Evolutionary conservation across 2,888 invertebrate genomes (phyloP), one percentile per base, ranked within the genome.

Genomic region (Hydraecia micacea): DNA sequence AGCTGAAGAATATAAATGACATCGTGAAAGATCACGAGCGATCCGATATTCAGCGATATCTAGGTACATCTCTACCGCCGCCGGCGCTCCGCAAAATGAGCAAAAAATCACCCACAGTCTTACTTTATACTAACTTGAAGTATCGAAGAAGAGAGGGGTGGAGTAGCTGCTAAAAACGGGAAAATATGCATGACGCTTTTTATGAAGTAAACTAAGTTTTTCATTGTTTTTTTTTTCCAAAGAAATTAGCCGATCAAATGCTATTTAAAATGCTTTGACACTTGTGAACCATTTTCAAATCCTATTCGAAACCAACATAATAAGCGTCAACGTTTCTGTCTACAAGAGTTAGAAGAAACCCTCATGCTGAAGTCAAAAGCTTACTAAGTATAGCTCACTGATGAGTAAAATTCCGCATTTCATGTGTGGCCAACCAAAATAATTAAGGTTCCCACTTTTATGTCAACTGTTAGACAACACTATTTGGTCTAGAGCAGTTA

Each of bases 91-190:
- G 65, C 52, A 82, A 88, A 87, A 82, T 84, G 88, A 86, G 80
- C 80, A 88, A 87, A 88, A 87, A 88, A 80, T 67, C 52, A 71
- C 42, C 76, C 75, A 70, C 75, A 55, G 77, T 28, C 65, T 88
- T 86, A 86, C 86, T 88, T 88, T 87, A 78, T 87, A 80, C 84
- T 68, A 86, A 87, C 88, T 87, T 84, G 62, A 58, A 81, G 73
- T 75, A 76, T 80, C 28, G 75, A 70, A 46, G 36, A 62, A 55
- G 28, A 75, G 67, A 62, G 79, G 58, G 42, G 60, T 76, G 67
- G 87, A 87, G 87, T 66, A 2, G 80, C 42, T 66, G 6, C 36
- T 25, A 55, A 32, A 21, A 46, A 8, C 15, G 15, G 3, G 13
- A 36, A 46, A 46, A 58, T 32, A 18, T 60, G 11, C 3, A n/a